Conservation (phyloP, 92 coral and sea anemone species). For the Hydrozoanthus gracilis region DNA sequence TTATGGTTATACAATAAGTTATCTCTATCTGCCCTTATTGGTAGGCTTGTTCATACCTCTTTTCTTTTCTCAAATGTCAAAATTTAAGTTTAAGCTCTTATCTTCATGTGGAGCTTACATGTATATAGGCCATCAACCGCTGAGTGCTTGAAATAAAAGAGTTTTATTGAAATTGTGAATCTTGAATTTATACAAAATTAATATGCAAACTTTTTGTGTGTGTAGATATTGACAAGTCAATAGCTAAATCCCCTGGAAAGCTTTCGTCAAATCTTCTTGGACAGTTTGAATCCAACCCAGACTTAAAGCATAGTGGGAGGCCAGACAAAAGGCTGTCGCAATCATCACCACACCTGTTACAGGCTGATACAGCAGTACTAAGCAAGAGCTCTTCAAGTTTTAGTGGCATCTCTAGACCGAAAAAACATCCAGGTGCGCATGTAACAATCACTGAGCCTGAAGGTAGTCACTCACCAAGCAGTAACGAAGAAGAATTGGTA, state of each 20-base stretch:
- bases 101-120: no score
- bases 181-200: background rate
- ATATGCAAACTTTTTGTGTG: background rate
- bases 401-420: slow-evolving; percentile 50
- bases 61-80: no score
- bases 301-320: slow-evolving; percentile 47
- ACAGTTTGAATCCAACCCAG: slow-evolving; percentile 74
- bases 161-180: background rate
- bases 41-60: no score
- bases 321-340: slow-evolving; percentile 16
- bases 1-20: no score
- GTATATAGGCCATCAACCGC: background rate
- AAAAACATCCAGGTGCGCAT: slow-evolving; percentile 47
- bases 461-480: slow-evolving; percentile 45
- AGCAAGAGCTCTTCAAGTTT: slow-evolving; percentile 8
- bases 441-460: slow-evolving; percentile 61
- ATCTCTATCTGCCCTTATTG: no score
- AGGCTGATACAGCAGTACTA: slow-evolving; percentile 24
- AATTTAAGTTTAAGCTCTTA: no score
- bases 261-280: slow-evolving; percentile 71
- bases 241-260: slow-evolving; percentile 73
- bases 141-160: background rate
- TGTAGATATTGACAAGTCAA: slow-evolving; percentile 65
- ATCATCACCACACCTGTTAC: slow-evolving; percentile 41
- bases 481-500: slow-evolving; percentile 70